These are phyloP conservation scores for Pitangus sulphuratus DNA, from an alignment of 2,797 vertebrate species.

Conservation along the genomic window DNA sequence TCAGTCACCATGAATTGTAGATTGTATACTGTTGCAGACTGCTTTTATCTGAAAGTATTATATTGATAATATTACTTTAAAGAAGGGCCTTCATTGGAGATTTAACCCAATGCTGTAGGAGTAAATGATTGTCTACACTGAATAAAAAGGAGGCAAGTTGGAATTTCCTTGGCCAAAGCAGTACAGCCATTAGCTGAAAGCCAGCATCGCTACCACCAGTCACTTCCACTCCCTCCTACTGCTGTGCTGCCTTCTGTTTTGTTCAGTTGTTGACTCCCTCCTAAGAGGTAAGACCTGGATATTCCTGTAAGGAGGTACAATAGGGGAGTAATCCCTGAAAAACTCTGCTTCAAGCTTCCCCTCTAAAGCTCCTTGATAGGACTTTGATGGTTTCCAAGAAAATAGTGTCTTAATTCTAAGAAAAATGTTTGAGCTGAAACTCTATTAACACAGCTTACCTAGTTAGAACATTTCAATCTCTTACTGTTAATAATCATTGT, in stretches of 20 bases:
- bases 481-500: constrained; percentile 4
- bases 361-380: neutral
- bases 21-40: neutral
- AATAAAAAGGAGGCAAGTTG: neutral
- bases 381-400: neutral
- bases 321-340: neutral
- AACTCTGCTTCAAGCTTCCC: neutral
- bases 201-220: neutral
- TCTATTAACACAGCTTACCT: neutral
- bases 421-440: neutral
- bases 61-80: neutral
- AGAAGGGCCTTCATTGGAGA: neutral
- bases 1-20: neutral
- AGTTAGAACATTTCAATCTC: neutral
- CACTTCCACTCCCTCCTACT: neutral
- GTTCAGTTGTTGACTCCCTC: neutral
- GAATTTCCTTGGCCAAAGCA: neutral
- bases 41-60: neutral
- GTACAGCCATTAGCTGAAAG: neutral
- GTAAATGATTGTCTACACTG: neutral
- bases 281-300: neutral
- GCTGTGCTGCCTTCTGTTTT: neutral
- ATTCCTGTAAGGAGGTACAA: neutral
- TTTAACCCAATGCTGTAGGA: neutral
- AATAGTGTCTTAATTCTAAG: neutral